A percentile compares a stretch with the other conserved stretches of the same genome.
Conservation (phyloP, 2,797 vertebrate species). For the Sebastes melanostomus region DNA sequence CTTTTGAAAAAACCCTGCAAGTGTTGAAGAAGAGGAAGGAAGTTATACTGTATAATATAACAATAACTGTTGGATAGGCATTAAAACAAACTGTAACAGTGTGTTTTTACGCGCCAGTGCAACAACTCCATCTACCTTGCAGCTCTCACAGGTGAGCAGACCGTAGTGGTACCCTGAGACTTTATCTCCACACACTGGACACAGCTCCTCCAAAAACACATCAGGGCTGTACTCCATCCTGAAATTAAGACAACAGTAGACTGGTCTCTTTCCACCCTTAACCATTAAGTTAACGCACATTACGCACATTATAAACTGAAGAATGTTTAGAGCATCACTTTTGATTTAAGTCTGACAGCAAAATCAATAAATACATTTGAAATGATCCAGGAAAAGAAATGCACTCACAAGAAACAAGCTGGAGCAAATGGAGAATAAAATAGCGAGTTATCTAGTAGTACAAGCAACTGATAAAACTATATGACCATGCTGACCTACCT, state of each 20-base stretch:
- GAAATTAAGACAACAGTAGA: not conserved
- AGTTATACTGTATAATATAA: not conserved
- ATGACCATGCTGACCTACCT: not conserved
- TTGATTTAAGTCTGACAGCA: not conserved
- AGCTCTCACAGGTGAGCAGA: conserved; percentile 84
- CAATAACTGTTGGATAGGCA: not conserved
- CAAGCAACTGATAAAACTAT: not conserved
- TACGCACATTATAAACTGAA: not conserved
- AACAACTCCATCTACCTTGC: conserved; percentile 66
- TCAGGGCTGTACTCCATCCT: conserved; percentile 67
- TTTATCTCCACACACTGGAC: conserved; percentile 82
- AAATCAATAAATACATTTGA: not conserved
- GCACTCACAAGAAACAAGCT: not conserved
- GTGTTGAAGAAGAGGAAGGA: not conserved
- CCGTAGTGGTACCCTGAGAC: conserved; percentile 85
- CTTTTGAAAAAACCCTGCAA: conserved; percentile 94
- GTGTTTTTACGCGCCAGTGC: no score
- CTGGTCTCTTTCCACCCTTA: not conserved
- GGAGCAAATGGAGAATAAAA: not conserved
- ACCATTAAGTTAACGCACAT: not conserved
- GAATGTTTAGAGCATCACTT: not conserved
- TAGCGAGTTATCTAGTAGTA: not conserved
- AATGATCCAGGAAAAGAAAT: not conserved
- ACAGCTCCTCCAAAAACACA: conserved; percentile 65
- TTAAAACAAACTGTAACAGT: not conserved